Evolutionary conservation across 2,888 invertebrate genomes (phyloP), one percentile per base, ranked within the genome.

Genomic region (Trachelus troglodyta): DNA sequence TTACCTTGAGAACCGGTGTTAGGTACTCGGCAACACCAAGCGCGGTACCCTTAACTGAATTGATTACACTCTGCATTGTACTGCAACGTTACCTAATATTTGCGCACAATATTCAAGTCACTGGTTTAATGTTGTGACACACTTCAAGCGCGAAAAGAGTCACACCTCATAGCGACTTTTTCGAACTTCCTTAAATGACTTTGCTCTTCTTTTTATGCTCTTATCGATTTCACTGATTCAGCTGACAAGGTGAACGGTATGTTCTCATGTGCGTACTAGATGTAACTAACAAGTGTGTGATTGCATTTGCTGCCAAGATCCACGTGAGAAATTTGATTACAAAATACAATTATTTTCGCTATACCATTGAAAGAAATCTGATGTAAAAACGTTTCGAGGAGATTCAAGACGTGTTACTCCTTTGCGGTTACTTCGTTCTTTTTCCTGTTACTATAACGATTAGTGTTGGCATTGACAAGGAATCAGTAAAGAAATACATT

Each of bases 11-110:
- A 77, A 99, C 96, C 77, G 99, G 99, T 83, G 98, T 99, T 88
- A 99, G 93, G 92, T 97, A 98, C 90, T 99, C 99, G 34, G 99
- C 99, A 56, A 99, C 98, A 83, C 97, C 97, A 35, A 99, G 94
- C 40, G 98, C 98, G 74, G 97, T 98, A 75, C 98, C 98, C 92
- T 99, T 99, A 11, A 99, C 96, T 40, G 96, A 95, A 92, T 99
- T 99, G 80, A 99, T 96, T 77, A 99, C 95, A 93, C 96, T 98
- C 93, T 99, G 98, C 98, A 99, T 99, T 23, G 9, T 56, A 23
- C 23, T 23, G 56, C 56, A 56, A 56, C 9, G 23, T 23, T 23
- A 23, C 56, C 9, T 23, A 56, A 23, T 56, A 56, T 56, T 56
- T 23, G 6, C 56, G 56, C 2, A 56, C 56, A 56, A 56, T 56